Conservation (phyloP, 2,888 invertebrate species). For the Platycheirus rosarum region DNA sequence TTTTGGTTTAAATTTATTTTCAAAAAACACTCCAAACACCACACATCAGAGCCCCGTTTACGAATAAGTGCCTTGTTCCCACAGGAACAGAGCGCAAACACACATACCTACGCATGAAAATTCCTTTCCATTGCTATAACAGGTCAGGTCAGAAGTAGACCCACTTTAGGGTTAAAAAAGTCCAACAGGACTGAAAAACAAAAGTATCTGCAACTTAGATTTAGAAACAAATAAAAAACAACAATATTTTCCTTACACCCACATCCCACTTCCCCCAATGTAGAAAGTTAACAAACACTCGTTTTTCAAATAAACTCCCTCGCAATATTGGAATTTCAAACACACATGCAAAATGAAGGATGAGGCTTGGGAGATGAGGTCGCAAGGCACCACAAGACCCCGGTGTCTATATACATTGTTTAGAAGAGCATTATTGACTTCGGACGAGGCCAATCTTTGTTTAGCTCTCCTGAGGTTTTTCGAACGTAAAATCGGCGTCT, state of each 20-base stretch:
- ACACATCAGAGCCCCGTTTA: slow-evolving; percentile 10
- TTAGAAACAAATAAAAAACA: slow-evolving; percentile 30
- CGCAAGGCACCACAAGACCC: slow-evolving; percentile 25
- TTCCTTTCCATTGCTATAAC: slow-evolving; percentile 22
- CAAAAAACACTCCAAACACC: slow-evolving; percentile 49
- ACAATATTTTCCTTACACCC: background rate
- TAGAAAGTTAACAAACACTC: slow-evolving; percentile 66
- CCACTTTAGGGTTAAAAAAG: slow-evolving; percentile 52
- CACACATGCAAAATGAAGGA: slow-evolving; percentile 71
- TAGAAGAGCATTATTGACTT: slow-evolving; percentile 75
- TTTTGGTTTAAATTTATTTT: slow-evolving; percentile 61
- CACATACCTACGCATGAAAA: slow-evolving; percentile 28
- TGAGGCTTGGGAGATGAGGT: slow-evolving; percentile 45
- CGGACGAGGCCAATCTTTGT: slow-evolving; percentile 79
- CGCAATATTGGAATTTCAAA: slow-evolving; percentile 67
- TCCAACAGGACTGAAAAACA: slow-evolving; percentile 44
- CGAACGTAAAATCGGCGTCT: slow-evolving; percentile 81
- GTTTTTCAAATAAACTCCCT: slow-evolving; percentile 65
- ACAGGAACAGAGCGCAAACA: slow-evolving; percentile 22
- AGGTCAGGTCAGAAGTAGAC: slow-evolving; percentile 18
- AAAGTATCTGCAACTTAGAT: slow-evolving; percentile 15
- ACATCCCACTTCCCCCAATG: slow-evolving; percentile 2
- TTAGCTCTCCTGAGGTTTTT: slow-evolving; percentile 81
- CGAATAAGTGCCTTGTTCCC: slow-evolving; percentile 30
- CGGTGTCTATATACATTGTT: slow-evolving; percentile 59